A percentile compares a stretch with the other conserved stretches of the same genome.
Evolutionary conservation across 1,140 invertebrate genomes (phyloP).

Genomic region (Gonioctena quinquepunctata): DNA sequence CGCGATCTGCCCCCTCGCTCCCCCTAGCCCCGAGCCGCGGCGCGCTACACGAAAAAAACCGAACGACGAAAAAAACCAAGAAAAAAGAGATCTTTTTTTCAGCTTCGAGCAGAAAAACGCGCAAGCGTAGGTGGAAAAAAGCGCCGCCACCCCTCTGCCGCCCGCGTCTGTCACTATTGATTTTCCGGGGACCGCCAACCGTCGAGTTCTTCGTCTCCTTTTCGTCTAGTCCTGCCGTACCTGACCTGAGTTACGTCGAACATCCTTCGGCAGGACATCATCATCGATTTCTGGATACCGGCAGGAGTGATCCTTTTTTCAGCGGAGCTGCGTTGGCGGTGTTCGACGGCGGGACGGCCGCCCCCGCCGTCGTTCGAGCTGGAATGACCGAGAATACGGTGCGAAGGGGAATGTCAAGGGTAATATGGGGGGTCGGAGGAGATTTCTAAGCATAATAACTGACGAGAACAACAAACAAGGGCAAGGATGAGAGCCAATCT

Average conservation of each 20-base stretch:
- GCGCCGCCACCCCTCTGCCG: conserved; percentile 17
- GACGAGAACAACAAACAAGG: background rate
- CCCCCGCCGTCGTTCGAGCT: background rate
- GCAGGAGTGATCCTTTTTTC: background rate
- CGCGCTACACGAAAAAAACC: conserved; percentile 25
- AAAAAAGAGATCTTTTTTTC: conserved; percentile 30
- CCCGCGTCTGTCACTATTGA: conserved; percentile 28
- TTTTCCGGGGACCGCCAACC: conserved; percentile 21
- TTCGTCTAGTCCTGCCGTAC: conserved; percentile 28
- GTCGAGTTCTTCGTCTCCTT: conserved; percentile 21
- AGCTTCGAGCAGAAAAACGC: conserved; percentile 5
- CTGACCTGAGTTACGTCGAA: conserved; percentile 46
- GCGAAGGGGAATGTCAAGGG: conserved; percentile 7
- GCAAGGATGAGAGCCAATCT: background rate
- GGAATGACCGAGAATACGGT: background rate
- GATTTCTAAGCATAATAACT: background rate
- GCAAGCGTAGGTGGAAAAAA: conserved; percentile 11
- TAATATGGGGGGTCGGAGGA: background rate
- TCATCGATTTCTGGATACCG: background rate
- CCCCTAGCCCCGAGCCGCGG: background rate
- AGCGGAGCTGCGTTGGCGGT: background rate
- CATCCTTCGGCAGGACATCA: conserved; percentile 39
- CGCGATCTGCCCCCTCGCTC: background rate
- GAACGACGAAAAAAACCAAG: conserved; percentile 28
- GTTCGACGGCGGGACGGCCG: background rate